phyloP scores from a whole-genome alignment of 2,113 vertebrate species.

The Mustelus asterias region DNA sequence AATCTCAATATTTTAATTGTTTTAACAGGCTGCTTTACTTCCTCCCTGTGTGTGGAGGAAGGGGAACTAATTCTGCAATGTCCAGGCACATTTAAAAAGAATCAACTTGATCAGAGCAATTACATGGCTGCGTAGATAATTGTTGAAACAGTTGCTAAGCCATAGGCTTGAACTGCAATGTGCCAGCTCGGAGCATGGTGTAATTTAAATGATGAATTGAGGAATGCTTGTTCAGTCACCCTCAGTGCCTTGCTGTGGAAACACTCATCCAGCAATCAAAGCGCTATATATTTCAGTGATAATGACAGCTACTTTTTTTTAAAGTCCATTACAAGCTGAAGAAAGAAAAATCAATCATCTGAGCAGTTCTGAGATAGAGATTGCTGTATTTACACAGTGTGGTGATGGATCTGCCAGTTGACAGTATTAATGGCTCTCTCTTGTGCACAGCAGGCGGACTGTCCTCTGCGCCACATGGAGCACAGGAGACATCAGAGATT shows the following conservation, averaged over 20 bases:
- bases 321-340: conserved; percentile 32
- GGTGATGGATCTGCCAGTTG: conserved; percentile 27
- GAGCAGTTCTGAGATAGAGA: conserved; percentile 32
- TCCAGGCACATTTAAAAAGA: conserved; percentile 18
- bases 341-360: conserved; percentile 34
- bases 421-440: conserved; percentile 13
- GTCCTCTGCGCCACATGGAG: neutral
- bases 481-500: neutral
- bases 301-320: conserved; percentile 34
- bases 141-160: conserved; percentile 28
- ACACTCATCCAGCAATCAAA: conserved; percentile 35
- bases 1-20: neutral
- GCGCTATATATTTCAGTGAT: conserved; percentile 11
- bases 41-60: neutral
- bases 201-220: conserved; percentile 35
- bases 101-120: conserved; percentile 21
- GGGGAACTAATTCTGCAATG: neutral
- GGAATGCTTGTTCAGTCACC: conserved; percentile 33
- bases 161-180: conserved; percentile 17
- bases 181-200: conserved; percentile 24
- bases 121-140: conserved; percentile 15
- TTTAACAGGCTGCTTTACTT: neutral
- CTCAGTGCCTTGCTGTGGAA: conserved; percentile 24
- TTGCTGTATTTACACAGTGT: conserved; percentile 33
- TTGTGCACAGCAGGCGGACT: neutral